Evolutionary conservation across 2,113 vertebrate species (phyloP).

Genomic region (Myiagra hebetior): DNA sequence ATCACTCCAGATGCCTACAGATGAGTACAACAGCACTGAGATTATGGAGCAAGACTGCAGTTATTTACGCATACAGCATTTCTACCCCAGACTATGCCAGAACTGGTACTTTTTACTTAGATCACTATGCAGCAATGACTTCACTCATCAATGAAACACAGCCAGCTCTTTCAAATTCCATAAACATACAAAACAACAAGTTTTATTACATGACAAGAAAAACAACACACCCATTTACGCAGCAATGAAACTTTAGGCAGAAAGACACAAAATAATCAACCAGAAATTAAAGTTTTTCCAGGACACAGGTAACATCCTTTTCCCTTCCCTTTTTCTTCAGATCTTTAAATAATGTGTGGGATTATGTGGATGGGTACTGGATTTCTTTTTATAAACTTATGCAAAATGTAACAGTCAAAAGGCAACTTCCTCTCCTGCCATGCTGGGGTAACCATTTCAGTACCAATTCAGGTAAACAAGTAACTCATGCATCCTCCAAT

Average conservation of each 20-base stretch:
- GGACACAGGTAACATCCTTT: conserved; percentile 64
- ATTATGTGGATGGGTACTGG: background rate
- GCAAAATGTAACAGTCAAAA: background rate
- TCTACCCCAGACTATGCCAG: background rate
- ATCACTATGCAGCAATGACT: background rate
- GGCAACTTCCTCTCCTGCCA: background rate
- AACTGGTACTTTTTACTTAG: background rate
- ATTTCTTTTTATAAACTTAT: background rate
- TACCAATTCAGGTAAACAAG: background rate
- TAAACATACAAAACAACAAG: background rate
- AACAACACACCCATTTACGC: background rate
- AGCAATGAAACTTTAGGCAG: background rate
- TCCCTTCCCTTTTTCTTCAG: background rate
- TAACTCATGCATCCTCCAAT: background rate
- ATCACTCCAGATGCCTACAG: background rate
- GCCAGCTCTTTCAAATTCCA: background rate
- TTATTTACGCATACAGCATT: background rate
- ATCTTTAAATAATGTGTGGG: background rate
- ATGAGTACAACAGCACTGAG: background rate
- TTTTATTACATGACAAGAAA: conserved; percentile 2
- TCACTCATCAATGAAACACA: conserved; percentile 2
- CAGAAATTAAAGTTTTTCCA: conserved; percentile 21
- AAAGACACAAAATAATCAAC: background rate
- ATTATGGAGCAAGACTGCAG: background rate
- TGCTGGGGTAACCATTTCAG: background rate